Base-by-base conservation (phyloP, 2,113 vertebrate species). In the Indicator indicator region DNA sequence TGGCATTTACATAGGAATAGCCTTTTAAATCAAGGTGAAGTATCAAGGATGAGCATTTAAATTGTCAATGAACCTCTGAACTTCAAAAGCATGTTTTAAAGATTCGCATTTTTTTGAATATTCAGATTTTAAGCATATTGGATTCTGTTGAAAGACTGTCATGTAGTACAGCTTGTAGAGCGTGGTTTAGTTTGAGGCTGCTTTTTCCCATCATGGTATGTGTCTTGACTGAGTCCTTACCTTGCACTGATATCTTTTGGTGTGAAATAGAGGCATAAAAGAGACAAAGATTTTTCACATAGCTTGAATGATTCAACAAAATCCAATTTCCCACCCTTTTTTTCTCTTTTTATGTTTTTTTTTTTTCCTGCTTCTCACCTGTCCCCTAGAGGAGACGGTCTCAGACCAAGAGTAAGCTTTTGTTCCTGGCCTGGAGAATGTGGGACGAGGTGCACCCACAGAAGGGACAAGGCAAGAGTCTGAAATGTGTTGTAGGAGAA, bases 21-120 rank as follows among this genome's bases (percentile, higher is more conserved):
- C 72, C 60, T 80, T 46, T 78, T 75, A 71, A 38, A 74, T 83
- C 69, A 59, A 93, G 64, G 60, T 62, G 60, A 65, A 21, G 44
- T 65, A 30, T 32, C 40, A 36, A 85, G 58, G 85, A 86, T 1
- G 1, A 52, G 69, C 8, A 2, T 86, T 81, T 85, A 62, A 86
- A 44, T 58, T 59, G 30, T 60, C 67, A 54, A 2, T 63, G 68
- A 27, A 32, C 15, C 21, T 55, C 42, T 59, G 81, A 78, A 73
- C 46, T 65, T 91, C 60, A 85, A 67, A 86, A 76, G n/a, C 50
- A 2, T 69, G 42, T 84, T 86, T 72, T 72, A 84, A 78, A 86
- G 44, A 30, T 56, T 52, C 0, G 3, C 9, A 12, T 23, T 33
- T n/a, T 62, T 54, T 69, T 69, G 1, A 54, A 36, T 74, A 63